These are phyloP conservation scores for Diplolepis rosae DNA, from an alignment of 2,888 invertebrate genomes.

Conservation along the genomic window DNA sequence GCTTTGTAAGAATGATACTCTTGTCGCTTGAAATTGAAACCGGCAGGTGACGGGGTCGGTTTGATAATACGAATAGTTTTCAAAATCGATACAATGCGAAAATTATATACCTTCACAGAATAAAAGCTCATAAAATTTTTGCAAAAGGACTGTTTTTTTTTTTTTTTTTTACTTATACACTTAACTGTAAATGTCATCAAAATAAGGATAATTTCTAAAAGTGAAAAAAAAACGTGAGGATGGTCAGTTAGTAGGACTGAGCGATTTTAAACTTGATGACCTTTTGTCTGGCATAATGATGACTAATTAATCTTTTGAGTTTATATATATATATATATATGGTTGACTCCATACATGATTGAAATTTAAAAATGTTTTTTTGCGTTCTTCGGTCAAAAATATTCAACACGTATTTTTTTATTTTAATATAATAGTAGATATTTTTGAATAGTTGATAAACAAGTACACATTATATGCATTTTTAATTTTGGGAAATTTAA, in stretches of 20 bases:
- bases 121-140: background rate
- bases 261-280: background rate
- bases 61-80: slow-evolving; percentile 6
- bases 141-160: too few species aligned
- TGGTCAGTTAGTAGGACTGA: background rate
- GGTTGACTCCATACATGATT: too few species aligned
- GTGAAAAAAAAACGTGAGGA: background rate
- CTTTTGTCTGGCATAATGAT: background rate
- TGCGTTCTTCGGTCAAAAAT: too few species aligned
- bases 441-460: background rate
- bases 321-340: too few species aligned
- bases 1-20: slow-evolving; percentile 37
- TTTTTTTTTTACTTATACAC: too few species aligned
- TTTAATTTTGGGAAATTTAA: background rate
- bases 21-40: slow-evolving; percentile 34
- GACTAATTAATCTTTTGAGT: too few species aligned
- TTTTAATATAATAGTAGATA: background rate
- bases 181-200: too few species aligned
- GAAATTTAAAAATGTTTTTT: too few species aligned
- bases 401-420: too few species aligned
- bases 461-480: background rate
- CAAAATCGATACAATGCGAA: slow-evolving; percentile 1
- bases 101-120: background rate
- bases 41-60: slow-evolving; percentile 22
- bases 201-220: too few species aligned